phyloP scores from a whole-genome alignment of 1,140 invertebrate species.

The Lucilia sericata region DNA sequence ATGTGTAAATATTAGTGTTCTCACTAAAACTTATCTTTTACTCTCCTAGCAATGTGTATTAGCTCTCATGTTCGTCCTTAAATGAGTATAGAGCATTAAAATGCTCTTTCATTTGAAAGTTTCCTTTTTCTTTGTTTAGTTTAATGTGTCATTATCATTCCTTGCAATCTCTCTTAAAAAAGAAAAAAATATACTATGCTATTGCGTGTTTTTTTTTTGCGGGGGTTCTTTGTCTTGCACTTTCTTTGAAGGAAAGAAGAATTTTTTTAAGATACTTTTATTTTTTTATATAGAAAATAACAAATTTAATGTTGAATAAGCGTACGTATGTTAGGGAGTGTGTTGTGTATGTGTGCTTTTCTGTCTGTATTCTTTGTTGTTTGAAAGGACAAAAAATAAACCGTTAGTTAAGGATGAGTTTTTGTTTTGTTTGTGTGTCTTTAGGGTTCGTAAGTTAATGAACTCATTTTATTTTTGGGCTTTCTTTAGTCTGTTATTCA shows the following conservation, averaged over 20 bases:
- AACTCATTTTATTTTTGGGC: constrained; percentile 46
- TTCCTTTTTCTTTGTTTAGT: too few species aligned
- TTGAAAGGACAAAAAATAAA: constrained; percentile 7
- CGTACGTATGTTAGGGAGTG: too few species aligned
- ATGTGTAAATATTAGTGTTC: constrained; percentile 27
- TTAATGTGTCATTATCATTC: too few species aligned
- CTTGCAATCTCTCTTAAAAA: too few species aligned
- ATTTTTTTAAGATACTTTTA: not conserved
- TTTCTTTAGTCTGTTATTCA: constrained; percentile 34
- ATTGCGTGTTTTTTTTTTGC: not conserved
- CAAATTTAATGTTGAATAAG: not conserved
- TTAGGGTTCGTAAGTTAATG: constrained; percentile 46
- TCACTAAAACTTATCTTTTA: not conserved
- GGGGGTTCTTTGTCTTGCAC: not conserved
- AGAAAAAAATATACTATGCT: not conserved
- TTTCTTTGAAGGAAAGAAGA: not conserved
- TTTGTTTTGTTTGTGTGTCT: constrained; percentile 29
- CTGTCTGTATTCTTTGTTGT: not conserved
- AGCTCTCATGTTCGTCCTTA: not conserved
- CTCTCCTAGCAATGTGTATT: not conserved
- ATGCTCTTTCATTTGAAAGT: not conserved
- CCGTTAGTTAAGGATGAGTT: constrained; percentile 29
- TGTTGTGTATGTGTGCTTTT: not conserved
- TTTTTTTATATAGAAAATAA: constrained; percentile 1
- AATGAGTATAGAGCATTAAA: not conserved